phyloP scores from a whole-genome alignment of 2,113 vertebrate genomes.

The Hypanus sabinus region DNA sequence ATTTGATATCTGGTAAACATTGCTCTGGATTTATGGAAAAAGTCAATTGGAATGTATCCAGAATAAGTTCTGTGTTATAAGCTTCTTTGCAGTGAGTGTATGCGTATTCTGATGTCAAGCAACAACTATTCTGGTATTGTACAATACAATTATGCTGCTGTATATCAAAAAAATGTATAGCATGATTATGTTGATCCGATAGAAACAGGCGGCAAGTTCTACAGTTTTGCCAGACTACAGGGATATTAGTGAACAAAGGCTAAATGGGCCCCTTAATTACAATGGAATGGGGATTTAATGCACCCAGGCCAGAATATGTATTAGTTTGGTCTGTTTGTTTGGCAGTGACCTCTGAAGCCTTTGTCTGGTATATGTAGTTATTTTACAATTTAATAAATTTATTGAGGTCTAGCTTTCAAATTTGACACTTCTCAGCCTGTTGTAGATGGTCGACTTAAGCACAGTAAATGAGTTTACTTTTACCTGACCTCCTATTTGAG shows the following conservation, averaged over 20 bases:
- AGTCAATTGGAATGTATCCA: constrained; percentile 20
- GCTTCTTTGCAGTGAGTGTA: constrained; percentile 15
- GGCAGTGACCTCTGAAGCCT: constrained; percentile 24
- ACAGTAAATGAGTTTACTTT: constrained; percentile 14
- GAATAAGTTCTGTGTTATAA: constrained; percentile 20
- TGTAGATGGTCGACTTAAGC: neutral
- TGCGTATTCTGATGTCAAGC: constrained; percentile 32
- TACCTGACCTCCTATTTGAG: constrained; percentile 17
- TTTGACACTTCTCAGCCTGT: constrained; percentile 26
- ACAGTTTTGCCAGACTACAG: constrained; percentile 21
- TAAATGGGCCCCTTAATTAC: constrained; percentile 35
- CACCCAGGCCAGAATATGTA: constrained; percentile 24
- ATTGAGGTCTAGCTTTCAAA: constrained; percentile 15
- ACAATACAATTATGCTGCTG: constrained; percentile 23
- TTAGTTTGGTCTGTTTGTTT: constrained; percentile 36
- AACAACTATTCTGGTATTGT: constrained; percentile 18
- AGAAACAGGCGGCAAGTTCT: constrained; percentile 30
- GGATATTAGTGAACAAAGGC: constrained; percentile 34
- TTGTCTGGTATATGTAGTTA: constrained; percentile 33
- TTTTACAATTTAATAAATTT: constrained; percentile 25
- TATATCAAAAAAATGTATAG: constrained; percentile 34
- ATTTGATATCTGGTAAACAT: constrained; percentile 36
- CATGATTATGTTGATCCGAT: constrained; percentile 35
- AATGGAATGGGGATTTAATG: constrained; percentile 29
- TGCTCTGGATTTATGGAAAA: constrained; percentile 23